phyloP scores from a whole-genome alignment of 2,888 invertebrate species.

The Caenorhabditis sp. region DNA sequence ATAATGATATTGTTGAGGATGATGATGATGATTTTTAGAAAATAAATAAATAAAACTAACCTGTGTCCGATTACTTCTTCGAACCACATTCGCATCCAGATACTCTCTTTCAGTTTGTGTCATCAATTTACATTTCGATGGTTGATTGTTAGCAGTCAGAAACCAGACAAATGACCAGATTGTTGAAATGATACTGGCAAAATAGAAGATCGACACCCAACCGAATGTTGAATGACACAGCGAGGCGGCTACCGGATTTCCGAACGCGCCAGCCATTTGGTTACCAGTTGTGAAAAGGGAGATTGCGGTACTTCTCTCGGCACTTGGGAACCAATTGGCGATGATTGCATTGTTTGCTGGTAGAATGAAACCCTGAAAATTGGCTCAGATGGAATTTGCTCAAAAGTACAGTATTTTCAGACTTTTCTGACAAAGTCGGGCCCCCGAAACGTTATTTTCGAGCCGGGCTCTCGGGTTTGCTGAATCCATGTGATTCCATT shows the following conservation, averaged over 20 bases:
- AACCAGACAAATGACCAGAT: conserved; percentile 46
- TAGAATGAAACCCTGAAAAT: conserved; percentile 55
- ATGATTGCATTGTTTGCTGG: conserved; percentile 62
- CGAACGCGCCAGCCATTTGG: conserved; percentile 52
- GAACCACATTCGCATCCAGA: conserved; percentile 40
- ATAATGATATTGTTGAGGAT: conserved; percentile 5
- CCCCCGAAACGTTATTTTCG: too few species aligned
- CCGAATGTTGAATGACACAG: conserved; percentile 53
- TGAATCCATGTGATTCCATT: too few species aligned
- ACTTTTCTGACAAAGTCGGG: too few species aligned
- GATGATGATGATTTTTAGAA: conserved; percentile 5
- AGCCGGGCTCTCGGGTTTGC: too few species aligned
- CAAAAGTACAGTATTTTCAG: background rate
- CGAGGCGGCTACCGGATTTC: conserved; percentile 57
- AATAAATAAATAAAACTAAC: conserved; percentile 10
- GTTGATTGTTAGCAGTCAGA: conserved; percentile 38
- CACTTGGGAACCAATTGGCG: conserved; percentile 60
- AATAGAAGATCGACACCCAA: conserved; percentile 61
- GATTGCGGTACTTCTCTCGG: conserved; percentile 55
- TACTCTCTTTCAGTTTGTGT: conserved; percentile 43
- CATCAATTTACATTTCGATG: conserved; percentile 51
- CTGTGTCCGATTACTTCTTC: conserved; percentile 32
- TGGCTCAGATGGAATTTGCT: background rate
- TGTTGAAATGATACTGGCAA: conserved; percentile 45
- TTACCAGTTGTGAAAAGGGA: conserved; percentile 60